Base-by-base conservation (phyloP, 2,888 invertebrate genomes). In the Conomelus anceps region DNA sequence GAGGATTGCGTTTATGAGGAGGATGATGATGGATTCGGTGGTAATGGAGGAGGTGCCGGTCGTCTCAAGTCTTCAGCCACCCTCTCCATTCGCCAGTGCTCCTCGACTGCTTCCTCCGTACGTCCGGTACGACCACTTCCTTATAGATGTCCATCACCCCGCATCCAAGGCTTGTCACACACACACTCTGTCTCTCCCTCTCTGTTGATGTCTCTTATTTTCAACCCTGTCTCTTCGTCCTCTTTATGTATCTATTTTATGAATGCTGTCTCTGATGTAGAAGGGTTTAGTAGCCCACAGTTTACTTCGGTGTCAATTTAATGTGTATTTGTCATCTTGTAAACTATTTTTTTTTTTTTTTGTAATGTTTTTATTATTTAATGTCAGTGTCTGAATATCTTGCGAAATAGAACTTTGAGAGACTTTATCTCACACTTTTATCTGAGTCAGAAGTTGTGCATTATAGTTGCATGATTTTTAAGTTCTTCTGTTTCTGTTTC, bases 1-100 rank as follows among this genome's bases (percentile, higher is more conserved):
- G 90, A 89, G 84, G 88, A 89, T 84, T 24, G 90, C 23, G 41
- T 86, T 63, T 20, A 63, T 20, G 63, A 63, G 63, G 63, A 63
- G n/a, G 63, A 63, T 3, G 63, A 85, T 24, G 86, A 86, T 22
- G 63, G 34, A 29, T 11, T 9, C 84, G 63, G 63, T 4, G 63
- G 20, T 1, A n/a, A n/a, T n/a, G 63, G 63, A 20, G 63, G 63
- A 20, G 63, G 63, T 6, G 4, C 63, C 7, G n/a, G 63, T 63
- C 63, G 63, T 63, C 63, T 63, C 3, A 63, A 63, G 7, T n/a
- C 63, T 1, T 63, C 63, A n/a, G 63, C 63, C 63, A 63, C 63
- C n/a, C 63, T 63, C 63, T 63, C 63, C n/a, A 63, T 63, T 63
- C 63, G 63, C 1, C 63, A 63, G 63, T n/a, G n/a, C 63, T 63